phyloP scores from a whole-genome alignment of 2,113 vertebrate genomes.

The Jacana jacana region DNA sequence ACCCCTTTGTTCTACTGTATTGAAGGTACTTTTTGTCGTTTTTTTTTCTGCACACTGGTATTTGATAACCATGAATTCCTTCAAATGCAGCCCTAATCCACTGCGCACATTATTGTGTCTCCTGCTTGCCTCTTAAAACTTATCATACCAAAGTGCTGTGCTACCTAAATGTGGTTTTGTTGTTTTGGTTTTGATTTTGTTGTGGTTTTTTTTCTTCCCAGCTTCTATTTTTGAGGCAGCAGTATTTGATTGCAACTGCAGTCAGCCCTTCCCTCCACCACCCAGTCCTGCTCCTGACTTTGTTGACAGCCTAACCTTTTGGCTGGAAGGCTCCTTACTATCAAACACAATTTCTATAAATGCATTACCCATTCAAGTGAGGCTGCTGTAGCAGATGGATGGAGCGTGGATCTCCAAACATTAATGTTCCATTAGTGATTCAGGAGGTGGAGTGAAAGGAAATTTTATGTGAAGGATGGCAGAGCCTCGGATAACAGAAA shows the following conservation, averaged over 20 bases:
- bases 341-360: slow-evolving; percentile 64
- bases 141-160: slow-evolving; percentile 74
- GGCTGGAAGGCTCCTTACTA: slow-evolving; percentile 69
- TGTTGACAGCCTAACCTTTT: slow-evolving; percentile 58
- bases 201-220: slow-evolving; percentile 2
- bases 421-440: slow-evolving; percentile 68
- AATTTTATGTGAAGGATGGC: slow-evolving; percentile 65
- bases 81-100: slow-evolving; percentile 58
- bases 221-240: slow-evolving; percentile 56
- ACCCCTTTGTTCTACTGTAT: slow-evolving; percentile 56
- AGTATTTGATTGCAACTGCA: slow-evolving; percentile 30
- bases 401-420: slow-evolving; percentile 41
- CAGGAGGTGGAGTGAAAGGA: slow-evolving; percentile 65
- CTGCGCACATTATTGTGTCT: slow-evolving; percentile 42
- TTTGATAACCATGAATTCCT: slow-evolving; percentile 54
- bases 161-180: slow-evolving; percentile 32
- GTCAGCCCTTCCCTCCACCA: slow-evolving; percentile 50
- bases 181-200: neutral
- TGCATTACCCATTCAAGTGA: slow-evolving; percentile 63
- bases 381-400: slow-evolving; percentile 67
- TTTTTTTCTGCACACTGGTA: slow-evolving; percentile 50
- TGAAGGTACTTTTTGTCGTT: slow-evolving; percentile 36
- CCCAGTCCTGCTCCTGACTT: slow-evolving; percentile 40
- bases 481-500: slow-evolving; percentile 56
- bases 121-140: slow-evolving; percentile 63